phyloP scores from a whole-genome alignment of 1,140 invertebrate species.

The Chironomus striatipennis region DNA sequence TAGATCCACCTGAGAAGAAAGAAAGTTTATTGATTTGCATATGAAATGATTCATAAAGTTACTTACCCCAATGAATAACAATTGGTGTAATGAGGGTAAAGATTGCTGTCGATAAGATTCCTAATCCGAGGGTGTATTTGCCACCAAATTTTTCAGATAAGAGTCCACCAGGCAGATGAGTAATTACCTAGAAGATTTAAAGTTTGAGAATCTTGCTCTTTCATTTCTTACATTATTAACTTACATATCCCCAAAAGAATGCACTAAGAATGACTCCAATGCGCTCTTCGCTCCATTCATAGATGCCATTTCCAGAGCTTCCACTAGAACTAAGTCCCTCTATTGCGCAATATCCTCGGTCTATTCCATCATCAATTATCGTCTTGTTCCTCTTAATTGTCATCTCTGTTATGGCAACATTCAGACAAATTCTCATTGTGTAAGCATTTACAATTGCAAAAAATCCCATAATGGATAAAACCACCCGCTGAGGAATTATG shows the following conservation, averaged over 20 bases:
- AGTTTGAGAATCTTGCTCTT: too few species aligned
- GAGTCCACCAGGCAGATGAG: constrained; percentile 51
- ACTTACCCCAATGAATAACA: constrained; percentile 43
- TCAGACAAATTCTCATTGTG: constrained; percentile 78
- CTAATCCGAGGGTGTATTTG: constrained; percentile 63
- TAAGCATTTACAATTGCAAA: constrained; percentile 79
- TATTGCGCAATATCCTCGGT: constrained; percentile 37
- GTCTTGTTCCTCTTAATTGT: constrained; percentile 40
- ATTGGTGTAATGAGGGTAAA: constrained; percentile 62
- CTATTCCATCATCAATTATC: constrained; percentile 30
- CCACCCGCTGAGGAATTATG: constrained; percentile 59
- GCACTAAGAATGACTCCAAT: constrained; percentile 51
- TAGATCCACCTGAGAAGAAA: constrained; percentile 42
- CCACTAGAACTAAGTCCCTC: constrained; percentile 31
- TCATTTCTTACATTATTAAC: not conserved
- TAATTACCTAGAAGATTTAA: too few species aligned
- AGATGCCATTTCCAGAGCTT: constrained; percentile 27
- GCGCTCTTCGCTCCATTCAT: constrained; percentile 34
- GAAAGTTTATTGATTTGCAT: not conserved
- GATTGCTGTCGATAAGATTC: constrained; percentile 61
- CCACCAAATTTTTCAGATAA: constrained; percentile 67
- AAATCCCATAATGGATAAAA: constrained; percentile 77
- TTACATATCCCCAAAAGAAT: constrained; percentile 54
- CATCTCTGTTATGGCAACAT: constrained; percentile 87
- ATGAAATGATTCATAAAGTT: not conserved